phyloP scores from a whole-genome alignment of 2,797 vertebrate species.

The Nyctibius grandis region DNA sequence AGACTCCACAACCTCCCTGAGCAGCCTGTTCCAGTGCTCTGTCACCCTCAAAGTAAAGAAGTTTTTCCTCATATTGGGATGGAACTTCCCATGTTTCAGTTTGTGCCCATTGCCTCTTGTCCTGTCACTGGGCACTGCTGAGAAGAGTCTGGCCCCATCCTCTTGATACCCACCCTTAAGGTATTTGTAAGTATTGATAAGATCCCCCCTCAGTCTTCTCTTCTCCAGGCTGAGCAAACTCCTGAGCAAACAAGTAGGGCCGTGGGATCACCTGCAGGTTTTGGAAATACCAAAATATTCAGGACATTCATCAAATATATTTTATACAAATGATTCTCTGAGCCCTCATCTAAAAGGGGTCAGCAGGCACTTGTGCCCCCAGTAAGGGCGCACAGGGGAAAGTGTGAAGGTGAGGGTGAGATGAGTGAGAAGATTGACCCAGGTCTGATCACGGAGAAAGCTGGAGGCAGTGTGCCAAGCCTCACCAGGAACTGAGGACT shows the following conservation, averaged over 20 bases:
- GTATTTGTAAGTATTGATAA: no score
- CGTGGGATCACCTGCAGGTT: neutral
- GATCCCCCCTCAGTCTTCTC: no score
- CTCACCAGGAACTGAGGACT: neutral
- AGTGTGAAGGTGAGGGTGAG: neutral
- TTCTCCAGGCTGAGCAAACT: no score
- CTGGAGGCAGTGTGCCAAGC: neutral
- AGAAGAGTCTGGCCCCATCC: no score
- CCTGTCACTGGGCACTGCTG: no score
- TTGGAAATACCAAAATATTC: neutral
- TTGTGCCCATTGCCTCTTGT: no score
- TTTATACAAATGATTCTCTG: neutral
- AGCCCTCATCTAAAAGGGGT: neutral
- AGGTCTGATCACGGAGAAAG: neutral
- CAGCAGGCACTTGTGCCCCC: neutral
- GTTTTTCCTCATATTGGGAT: no score
- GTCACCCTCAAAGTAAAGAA: no score
- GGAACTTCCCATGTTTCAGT: no score
- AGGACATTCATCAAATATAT: neutral
- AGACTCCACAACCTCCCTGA: no score
- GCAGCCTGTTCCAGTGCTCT: no score
- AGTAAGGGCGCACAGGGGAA: fast-evolving
- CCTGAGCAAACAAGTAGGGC: neutral
- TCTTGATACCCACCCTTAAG: no score
- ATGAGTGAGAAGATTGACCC: neutral